A percentile compares a stretch with the other conserved stretches of the same genome.
Evolutionary conservation across 2,797 vertebrate species (phyloP).

Genomic region (Lerista edwardsae): DNA sequence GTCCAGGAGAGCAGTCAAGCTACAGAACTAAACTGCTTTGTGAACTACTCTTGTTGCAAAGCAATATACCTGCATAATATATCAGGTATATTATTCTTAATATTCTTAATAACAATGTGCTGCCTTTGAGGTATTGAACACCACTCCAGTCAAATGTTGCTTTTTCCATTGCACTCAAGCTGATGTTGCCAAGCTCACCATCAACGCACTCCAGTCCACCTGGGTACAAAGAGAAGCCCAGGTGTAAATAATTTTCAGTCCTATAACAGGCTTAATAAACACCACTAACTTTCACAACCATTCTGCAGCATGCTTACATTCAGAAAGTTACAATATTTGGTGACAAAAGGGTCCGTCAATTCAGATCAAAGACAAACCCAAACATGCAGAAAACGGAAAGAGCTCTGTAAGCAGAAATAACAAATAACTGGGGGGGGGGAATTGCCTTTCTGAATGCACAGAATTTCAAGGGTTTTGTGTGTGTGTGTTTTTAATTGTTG

Average conservation of each 20-base stretch:
- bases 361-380: slow-evolving; percentile 61
- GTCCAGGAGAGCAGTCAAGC: too few species aligned
- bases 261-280: slow-evolving; percentile 48
- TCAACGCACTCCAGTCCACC: slow-evolving; percentile 16
- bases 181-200: not conserved
- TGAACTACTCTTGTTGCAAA: too few species aligned
- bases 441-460: slow-evolving; percentile 69
- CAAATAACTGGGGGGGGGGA: too few species aligned
- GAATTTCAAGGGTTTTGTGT: slow-evolving; percentile 66
- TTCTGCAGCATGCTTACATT: slow-evolving; percentile 29
- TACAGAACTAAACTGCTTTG: too few species aligned
- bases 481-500: slow-evolving; percentile 60
- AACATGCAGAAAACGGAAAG: slow-evolving; percentile 47
- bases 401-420: slow-evolving; percentile 62
- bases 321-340: slow-evolving; percentile 41
- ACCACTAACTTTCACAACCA: slow-evolving; percentile 51
- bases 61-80: too few species aligned
- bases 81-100: too few species aligned
- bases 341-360: slow-evolving; percentile 57
- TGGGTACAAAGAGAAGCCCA: slow-evolving; percentile 29
- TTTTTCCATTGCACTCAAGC: not conserved
- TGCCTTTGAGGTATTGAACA: not conserved
- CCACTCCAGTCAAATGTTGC: not conserved
- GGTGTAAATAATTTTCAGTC: slow-evolving; percentile 35
- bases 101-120: too few species aligned